Evolutionary conservation across 2,888 invertebrate species (phyloP).

Genomic region (Campoletis raptor): DNA sequence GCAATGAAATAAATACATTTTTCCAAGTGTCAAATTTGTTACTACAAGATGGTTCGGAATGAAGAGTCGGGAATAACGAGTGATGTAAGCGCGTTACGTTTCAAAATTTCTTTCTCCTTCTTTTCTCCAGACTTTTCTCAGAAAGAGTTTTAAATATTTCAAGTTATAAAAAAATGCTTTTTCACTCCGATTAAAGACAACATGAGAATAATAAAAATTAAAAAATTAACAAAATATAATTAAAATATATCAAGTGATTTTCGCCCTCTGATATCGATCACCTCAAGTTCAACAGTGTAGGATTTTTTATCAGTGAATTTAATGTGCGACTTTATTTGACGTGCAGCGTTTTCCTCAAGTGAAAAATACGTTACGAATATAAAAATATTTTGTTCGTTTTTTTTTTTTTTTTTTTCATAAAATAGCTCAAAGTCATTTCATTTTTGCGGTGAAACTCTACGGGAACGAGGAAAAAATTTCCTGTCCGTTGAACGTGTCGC

Average conservation of each 20-base stretch:
- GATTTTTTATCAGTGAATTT: conserved; percentile 9
- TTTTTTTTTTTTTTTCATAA: background rate
- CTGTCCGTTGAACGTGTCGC: conserved; percentile 44
- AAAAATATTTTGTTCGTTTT: too few relatives aligned
- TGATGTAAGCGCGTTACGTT: conserved; percentile 49
- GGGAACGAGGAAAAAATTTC: conserved; percentile 33
- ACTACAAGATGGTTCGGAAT: conserved; percentile 36
- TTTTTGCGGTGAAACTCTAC: conserved; percentile 25
- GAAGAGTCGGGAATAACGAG: conserved; percentile 26
- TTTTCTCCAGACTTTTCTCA: conserved; percentile 25
- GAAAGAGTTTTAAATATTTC: conserved; percentile 12
- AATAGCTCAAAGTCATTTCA: conserved; percentile 3
- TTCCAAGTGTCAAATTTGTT: background rate
- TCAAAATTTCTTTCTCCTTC: conserved; percentile 3
- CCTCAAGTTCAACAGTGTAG: background rate
- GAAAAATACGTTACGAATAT: background rate
- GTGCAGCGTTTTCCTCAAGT: background rate
- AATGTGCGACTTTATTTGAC: background rate
- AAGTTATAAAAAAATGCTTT: background rate
- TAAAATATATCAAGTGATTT: background rate
- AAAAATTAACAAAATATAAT: background rate
- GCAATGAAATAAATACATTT: conserved; percentile 11
- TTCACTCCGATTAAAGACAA: background rate
- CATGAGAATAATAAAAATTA: background rate
- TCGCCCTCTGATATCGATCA: background rate